phyloP scores from a whole-genome alignment of 2,888 invertebrate genomes.

The Hemaris fuciformis region DNA sequence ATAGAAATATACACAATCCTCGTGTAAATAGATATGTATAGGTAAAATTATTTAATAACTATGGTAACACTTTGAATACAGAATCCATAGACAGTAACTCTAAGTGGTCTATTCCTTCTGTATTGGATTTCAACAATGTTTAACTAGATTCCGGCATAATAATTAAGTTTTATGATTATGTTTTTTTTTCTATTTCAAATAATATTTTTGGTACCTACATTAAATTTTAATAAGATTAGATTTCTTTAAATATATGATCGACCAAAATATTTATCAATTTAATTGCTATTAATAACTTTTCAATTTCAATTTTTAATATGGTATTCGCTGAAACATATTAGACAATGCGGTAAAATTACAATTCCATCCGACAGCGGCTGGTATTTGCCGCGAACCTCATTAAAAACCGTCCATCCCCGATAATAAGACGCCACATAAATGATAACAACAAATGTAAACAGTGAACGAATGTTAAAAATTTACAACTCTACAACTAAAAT shows the following conservation, averaged over 20 bases:
- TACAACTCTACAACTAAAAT: conserved; percentile 72
- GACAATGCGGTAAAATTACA: background rate
- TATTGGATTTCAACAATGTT: background rate
- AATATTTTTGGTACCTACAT: background rate
- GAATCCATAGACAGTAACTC: conserved; percentile 42
- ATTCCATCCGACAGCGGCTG: background rate
- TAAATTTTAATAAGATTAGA: background rate
- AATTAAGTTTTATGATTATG: background rate
- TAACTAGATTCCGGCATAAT: background rate
- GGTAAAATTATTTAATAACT: conserved; percentile 63
- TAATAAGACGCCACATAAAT: background rate
- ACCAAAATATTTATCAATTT: background rate
- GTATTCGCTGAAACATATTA: background rate
- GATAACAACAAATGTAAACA: conserved; percentile 24
- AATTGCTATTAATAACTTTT: no score
- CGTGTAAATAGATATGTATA: conserved; percentile 72
- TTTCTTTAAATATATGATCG: background rate
- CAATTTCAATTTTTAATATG: background rate
- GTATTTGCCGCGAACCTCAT: background rate
- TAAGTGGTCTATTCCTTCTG: background rate
- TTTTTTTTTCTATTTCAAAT: background rate
- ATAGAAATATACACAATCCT: conserved; percentile 68
- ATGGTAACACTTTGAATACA: conserved; percentile 75
- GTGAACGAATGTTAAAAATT: conserved; percentile 70
- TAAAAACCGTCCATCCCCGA: background rate